These are phyloP conservation scores for Cryptocephalus primarius DNA, from an alignment of 2,888 invertebrate species.

Conservation along the genomic window DNA sequence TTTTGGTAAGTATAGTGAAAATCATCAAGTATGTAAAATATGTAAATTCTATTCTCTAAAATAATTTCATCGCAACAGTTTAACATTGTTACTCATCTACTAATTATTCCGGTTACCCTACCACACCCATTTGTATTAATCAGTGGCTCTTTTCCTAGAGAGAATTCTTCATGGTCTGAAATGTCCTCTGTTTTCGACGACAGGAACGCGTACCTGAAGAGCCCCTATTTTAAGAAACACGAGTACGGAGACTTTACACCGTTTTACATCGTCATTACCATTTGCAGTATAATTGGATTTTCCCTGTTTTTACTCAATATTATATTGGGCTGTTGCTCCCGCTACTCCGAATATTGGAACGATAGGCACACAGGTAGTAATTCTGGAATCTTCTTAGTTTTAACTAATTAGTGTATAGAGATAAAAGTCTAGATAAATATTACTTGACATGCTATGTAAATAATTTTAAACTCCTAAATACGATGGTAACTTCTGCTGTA, in stretches of 20 bases:
- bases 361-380: constrained; percentile 64
- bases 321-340: constrained; percentile 70
- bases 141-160: neutral
- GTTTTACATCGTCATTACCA: constrained; percentile 72
- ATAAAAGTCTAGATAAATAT: too few relatives aligned
- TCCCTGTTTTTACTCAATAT: constrained; percentile 65
- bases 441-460: too few relatives aligned
- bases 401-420: too few relatives aligned
- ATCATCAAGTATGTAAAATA: too few relatives aligned
- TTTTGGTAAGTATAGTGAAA: too few relatives aligned
- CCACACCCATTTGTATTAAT: neutral
- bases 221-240: constrained; percentile 48
- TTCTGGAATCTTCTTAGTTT: neutral
- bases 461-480: too few relatives aligned
- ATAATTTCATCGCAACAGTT: too few relatives aligned
- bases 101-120: too few relatives aligned
- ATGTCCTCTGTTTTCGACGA: constrained; percentile 51
- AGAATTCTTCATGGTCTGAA: neutral
- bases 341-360: constrained; percentile 70
- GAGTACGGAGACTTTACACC: constrained; percentile 68
- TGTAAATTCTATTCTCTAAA: too few relatives aligned
- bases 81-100: too few relatives aligned
- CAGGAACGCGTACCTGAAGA: constrained; percentile 48
- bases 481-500: too few relatives aligned
- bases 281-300: constrained; percentile 62